Evolutionary conservation across 2,888 invertebrate species (phyloP), one percentile per base, ranked within the genome.

Genomic region (Steinernema scapterisci): DNA sequence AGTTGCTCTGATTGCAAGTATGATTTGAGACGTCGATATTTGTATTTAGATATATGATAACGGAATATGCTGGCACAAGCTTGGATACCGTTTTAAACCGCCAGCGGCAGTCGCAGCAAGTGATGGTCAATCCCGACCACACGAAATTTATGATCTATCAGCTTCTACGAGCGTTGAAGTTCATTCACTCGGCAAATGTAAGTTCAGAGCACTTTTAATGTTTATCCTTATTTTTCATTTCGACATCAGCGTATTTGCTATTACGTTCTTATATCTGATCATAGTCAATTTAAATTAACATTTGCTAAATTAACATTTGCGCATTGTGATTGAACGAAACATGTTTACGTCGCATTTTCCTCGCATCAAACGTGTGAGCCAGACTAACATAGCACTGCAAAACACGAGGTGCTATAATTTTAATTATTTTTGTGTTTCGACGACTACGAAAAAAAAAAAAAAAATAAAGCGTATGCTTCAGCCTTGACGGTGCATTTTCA

Each of bases 131-230:
- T 0, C 95, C 96, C 89, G 97, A 97, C 87, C 99, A 99, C 90
- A 95, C 97, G 1, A 95, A 97, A 88, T 99, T 97, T 89, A 91
- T 99, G 84, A 93, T 97, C 19, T 99, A 99, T 89, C 99, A 99
- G 90, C 96, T 99, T 81, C 91, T 99, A 51, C 91, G 97, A 77
- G 97, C 97, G 6, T 91, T 99, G 13, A 99, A 99, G 74, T 86
- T 86, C 75, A 81, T 86, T 38, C 86, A 86, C 77, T 86, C 85
- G 0, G 86, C 85, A 11, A 82, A 85, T 79, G 85, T 85, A 54
- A 75, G 76, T 63, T n/a, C 19, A 9, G 11, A n/a, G n/a, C n/a
- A n/a, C n/a, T n/a, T n/a, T n/a, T n/a, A n/a, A n/a, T n/a, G n/a
- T n/a, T n/a, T n/a, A n/a, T n/a, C n/a, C n/a, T n/a, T n/a, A n/a